Evolutionary conservation across 2,888 invertebrate genomes (phyloP), one percentile per base, ranked within the genome.

Genomic region (Onthophagus sagittarius): DNA sequence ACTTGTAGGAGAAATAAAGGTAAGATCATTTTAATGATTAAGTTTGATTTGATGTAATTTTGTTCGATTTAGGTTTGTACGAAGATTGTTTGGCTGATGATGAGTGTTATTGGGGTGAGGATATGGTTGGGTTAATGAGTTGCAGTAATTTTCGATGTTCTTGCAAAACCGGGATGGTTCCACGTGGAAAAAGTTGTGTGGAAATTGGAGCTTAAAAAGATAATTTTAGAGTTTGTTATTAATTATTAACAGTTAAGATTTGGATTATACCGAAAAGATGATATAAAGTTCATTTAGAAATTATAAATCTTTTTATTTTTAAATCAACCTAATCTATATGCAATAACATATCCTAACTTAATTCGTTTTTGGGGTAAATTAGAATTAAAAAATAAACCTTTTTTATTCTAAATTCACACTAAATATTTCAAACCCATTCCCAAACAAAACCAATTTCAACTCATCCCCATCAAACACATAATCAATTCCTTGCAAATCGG

Each of bases 401-500:
- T n/a, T n/a, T 63, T 63, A 69, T 67, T 33, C 65, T 72, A 74
- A 76, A 73, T 73, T 73, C 77, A 63, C 13, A 14, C 63, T 73
- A 64, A 77, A 74, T n/a, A 87, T 76, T 82, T 89, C 88, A 70
- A 85, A 15, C 63, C 64, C 23, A 69, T 70, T 65, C 14, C 63
- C 32, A 6, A 63, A 63, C 15, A 79, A 62, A 77, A 73, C 63
- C 78, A 74, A 33, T 31, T 67, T 23, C 13, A 67, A 67, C 39
- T 53, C 6, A 67, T 67, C 23, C 0, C n/a, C 31, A 5, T 67
- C 76, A 69, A 75, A 74, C 67, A 79, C 78, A 79, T 77, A 84
- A 74, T 79, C 79, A 77, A 93, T 84, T 5, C 92, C 92, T 81
- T 92, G 91, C 31, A 91, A 86, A 85, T 92, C 93, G n/a, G 92